A percentile compares a stretch with the other conserved stretches of the same genome.
These are phyloP conservation scores for Sebastes vulpes DNA, from an alignment of 2,797 vertebrate species.

Conservation along the genomic window DNA sequence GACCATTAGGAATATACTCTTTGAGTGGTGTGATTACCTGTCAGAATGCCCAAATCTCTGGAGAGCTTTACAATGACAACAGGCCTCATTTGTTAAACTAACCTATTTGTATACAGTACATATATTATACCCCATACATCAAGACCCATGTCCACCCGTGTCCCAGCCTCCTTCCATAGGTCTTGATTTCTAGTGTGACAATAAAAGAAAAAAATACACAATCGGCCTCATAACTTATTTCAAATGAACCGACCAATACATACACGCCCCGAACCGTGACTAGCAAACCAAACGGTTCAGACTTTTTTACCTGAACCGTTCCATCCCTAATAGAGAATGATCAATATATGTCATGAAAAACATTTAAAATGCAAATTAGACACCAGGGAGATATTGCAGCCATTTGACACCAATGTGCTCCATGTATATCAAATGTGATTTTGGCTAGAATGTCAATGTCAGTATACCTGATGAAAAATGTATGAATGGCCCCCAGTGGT, in stretches of 20 bases:
- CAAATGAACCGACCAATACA: too few relatives aligned
- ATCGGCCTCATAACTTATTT: conserved; percentile 2
- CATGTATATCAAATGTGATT: conserved; percentile 13
- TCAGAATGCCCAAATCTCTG: conserved; percentile 16
- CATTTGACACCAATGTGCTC: conserved; percentile 29
- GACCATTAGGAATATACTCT: conserved; percentile 12
- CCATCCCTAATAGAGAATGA: not conserved
- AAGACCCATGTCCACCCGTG: too few relatives aligned
- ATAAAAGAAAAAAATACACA: too few relatives aligned
- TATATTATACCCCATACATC: too few relatives aligned
- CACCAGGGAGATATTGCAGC: conserved; percentile 20
- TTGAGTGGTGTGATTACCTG: conserved; percentile 9
- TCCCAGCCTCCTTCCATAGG: too few relatives aligned
- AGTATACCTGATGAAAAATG: conserved; percentile 3
- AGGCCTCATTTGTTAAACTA: conserved; percentile 22
- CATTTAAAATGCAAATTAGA: conserved; percentile 49
- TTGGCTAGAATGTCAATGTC: not conserved
- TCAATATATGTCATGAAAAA: conserved; percentile 13
- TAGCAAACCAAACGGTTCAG: too few relatives aligned
- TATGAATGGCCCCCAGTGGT: not conserved
- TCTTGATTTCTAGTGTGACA: too few relatives aligned
- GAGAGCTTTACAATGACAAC: conserved; percentile 16
- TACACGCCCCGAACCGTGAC: too few relatives aligned
- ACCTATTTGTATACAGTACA: conserved; percentile 16
- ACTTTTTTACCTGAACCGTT: too few relatives aligned